Evolutionary conservation across 2,888 invertebrate species (phyloP), one percentile per base, ranked within the genome.

Genomic region (Metalampra italica): DNA sequence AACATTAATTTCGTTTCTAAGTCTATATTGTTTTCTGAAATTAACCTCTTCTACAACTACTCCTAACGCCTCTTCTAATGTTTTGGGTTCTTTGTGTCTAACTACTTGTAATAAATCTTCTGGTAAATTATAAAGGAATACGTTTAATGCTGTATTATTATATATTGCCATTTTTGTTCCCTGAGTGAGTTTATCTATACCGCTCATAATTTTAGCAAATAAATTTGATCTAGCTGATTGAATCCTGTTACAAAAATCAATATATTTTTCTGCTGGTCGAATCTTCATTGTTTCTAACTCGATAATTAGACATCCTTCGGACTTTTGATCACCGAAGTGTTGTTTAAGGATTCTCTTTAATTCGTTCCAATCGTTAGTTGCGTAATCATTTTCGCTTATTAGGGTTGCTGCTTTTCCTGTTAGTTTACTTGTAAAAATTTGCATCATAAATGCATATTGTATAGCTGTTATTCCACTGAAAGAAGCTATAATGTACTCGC

Each of bases 271-370:
- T 5, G 36, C 45, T 8, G 36, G 43, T 11, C 53, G 47, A 40
- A 55, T 46, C 45, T 50, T 54, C 22, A 51, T 8, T 0, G 32
- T 38, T 11, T 56, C 51, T 39, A 58, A 15, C 36, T 55, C 58
- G 2, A 22, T 3, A 8, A 55, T 8, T 14, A 30, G 48, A 34
- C 13, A 46, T 14, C 29, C 45, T 50, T 47, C 3, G 1, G 8
- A 22, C 5, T 22, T 22, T 22, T 22, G 22, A 22, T 22, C 22
- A 5, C 22, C 22, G 22, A 3, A 22, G 22, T 22, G 22, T 22
- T 22, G 22, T 3, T 2, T 22, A 2, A 22, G 5, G 5, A 22
- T 22, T 22, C 22, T 22, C 5, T 22, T 22, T 5, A 22, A 5
- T 22, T 22, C 22, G 22, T 5, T 22, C 22, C 22, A 22, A 22